Conservation (phyloP, 2,113 vertebrate species). For the Trogon surrucura region DNA sequence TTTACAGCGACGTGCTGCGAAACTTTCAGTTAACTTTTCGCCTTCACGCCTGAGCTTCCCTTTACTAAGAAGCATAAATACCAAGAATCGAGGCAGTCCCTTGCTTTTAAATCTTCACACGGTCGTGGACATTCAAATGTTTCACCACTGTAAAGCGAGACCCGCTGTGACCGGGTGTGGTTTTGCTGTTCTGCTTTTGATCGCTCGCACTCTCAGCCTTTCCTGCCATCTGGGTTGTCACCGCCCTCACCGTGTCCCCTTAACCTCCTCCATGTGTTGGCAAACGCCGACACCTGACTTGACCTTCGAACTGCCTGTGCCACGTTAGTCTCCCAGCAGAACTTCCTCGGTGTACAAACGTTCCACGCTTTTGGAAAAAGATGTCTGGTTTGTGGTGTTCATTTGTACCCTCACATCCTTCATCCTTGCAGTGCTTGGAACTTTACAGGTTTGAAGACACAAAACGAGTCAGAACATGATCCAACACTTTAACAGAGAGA, state of each 20-base stretch:
- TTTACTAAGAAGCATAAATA: neutral
- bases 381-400: neutral
- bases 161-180: no score
- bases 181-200: neutral
- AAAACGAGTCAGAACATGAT: neutral
- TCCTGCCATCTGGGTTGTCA: neutral
- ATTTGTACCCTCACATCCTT: neutral
- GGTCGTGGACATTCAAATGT: neutral
- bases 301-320: neutral
- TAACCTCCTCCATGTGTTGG: rapidly evolving
- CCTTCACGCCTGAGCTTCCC: neutral
- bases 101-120: neutral
- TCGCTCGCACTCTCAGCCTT: no score
- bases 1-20: neutral
- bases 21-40: neutral
- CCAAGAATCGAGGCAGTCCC: neutral
- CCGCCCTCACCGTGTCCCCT: neutral
- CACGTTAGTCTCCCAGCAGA: neutral
- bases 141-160: neutral
- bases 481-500: neutral
- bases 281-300: neutral
- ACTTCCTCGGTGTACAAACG: neutral
- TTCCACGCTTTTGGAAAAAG: neutral
- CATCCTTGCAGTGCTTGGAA: neutral
- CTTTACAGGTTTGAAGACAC: neutral